These are phyloP conservation scores for Phasianus colchicus DNA, from an alignment of 2,113 vertebrate species.

Conservation along the genomic window DNA sequence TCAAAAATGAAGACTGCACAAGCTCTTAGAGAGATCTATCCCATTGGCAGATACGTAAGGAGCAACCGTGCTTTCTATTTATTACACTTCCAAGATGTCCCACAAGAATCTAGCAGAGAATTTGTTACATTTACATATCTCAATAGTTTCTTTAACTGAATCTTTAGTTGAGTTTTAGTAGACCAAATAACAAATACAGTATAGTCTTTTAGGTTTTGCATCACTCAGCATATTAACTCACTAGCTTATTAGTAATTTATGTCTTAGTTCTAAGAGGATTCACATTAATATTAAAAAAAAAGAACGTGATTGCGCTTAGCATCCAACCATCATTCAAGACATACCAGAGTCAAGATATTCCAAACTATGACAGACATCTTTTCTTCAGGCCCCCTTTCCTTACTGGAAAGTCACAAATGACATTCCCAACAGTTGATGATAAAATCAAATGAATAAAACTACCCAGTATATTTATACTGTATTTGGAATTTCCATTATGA, in stretches of 20 bases:
- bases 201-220: not conserved
- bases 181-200: not conserved
- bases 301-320: not conserved
- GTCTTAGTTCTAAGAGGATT: not conserved
- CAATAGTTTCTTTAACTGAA: not conserved
- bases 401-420: not conserved
- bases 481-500: not conserved
- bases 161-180: not conserved
- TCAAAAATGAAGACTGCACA: not conserved
- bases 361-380: not conserved
- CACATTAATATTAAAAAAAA: not conserved
- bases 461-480: not conserved
- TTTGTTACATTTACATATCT: not conserved
- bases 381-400: not conserved
- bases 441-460: not conserved
- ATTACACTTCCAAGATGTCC: not conserved
- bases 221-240: not conserved
- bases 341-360: not conserved
- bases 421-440: not conserved
- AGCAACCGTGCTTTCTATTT: not conserved
- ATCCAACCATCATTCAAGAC: not conserved
- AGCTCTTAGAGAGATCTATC: not conserved
- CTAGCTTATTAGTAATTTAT: not conserved
- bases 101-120: not conserved
- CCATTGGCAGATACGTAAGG: not conserved